A percentile compares a stretch with the other conserved stretches of the same genome.
phyloP scores from a whole-genome alignment of 2,797 vertebrate genomes.

The Silurus aristotelis region DNA sequence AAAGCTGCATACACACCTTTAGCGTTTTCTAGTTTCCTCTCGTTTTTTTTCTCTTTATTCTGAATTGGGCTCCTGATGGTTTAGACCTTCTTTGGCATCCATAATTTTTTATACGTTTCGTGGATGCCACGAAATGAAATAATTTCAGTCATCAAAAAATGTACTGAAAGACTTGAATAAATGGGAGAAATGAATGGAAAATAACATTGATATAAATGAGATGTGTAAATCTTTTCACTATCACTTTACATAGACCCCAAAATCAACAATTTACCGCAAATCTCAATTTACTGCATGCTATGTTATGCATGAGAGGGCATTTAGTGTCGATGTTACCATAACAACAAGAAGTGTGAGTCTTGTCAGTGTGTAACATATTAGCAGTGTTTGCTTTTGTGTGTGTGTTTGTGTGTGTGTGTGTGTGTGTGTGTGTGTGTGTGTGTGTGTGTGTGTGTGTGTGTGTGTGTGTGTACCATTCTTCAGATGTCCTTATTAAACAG shows the following conservation, averaged over 20 bases:
- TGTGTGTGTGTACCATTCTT: background rate
- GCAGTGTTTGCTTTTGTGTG: background rate
- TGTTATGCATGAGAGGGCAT: conserved; percentile 7
- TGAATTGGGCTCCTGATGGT: no score
- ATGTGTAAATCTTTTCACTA: background rate
- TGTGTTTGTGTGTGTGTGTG: no score
- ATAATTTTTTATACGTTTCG: no score
- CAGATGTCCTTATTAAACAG: conserved; percentile 18
- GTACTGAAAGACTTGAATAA: no score
- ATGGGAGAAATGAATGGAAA: background rate
- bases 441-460: background rate
- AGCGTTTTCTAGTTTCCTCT: no score
- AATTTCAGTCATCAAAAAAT: no score
- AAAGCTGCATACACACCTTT: no score
- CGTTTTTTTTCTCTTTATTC: no score
- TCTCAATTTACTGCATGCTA: background rate
- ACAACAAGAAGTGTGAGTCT: conserved; percentile 17
- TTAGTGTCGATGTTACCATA: conserved; percentile 13
- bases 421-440: background rate
- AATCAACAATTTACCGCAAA: background rate
- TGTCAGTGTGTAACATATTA: background rate
- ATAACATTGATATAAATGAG: background rate
- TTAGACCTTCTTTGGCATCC: no score
- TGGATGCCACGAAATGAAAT: no score
- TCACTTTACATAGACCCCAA: background rate